Conservation (phyloP, 53 echinoderm and acorn worm genomes). For the Astropecten irregularis region DNA sequence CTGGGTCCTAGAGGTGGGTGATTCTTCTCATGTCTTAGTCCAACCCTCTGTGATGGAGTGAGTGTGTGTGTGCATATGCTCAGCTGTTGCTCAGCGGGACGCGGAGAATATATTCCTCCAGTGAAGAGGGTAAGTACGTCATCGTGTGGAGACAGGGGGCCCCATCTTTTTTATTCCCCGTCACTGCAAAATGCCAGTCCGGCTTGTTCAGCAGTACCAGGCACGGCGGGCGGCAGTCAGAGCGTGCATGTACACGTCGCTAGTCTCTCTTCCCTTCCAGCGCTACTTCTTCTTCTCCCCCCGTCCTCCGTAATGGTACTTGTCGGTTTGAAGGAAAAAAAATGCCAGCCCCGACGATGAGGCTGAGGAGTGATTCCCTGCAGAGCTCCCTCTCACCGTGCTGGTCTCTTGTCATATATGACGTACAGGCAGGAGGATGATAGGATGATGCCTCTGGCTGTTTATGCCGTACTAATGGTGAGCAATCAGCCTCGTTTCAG, state of each 20-base stretch:
- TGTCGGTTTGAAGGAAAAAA: not conserved
- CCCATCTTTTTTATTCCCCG: not conserved
- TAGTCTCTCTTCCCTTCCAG: not conserved
- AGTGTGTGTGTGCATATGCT: slow-evolving; percentile 9
- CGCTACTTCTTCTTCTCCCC: not conserved
- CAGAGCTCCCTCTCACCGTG: not conserved
- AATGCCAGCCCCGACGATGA: too few species aligned
- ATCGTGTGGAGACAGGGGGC: not conserved
- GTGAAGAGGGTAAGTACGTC: slow-evolving; percentile 14
- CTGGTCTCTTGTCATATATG: not conserved
- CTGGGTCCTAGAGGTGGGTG: not conserved
- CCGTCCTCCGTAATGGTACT: not conserved
- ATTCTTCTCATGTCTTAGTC: not conserved
- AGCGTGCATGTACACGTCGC: not conserved
- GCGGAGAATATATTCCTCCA: not conserved
- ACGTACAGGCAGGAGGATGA: not conserved
- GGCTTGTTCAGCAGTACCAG: not conserved
- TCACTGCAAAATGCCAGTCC: not conserved
- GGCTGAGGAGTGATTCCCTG: not conserved
- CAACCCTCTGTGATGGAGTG: not conserved
- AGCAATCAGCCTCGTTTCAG: not conserved
- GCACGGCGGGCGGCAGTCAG: not conserved
- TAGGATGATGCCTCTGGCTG: not conserved
- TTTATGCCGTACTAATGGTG: not conserved
- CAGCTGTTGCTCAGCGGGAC: slow-evolving; percentile 35